Percentiles rank a stretch among this genome's conserved stretches.
Conservation (phyloP, 2,888 invertebrate species). For the Parnassius glacialis region DNA sequence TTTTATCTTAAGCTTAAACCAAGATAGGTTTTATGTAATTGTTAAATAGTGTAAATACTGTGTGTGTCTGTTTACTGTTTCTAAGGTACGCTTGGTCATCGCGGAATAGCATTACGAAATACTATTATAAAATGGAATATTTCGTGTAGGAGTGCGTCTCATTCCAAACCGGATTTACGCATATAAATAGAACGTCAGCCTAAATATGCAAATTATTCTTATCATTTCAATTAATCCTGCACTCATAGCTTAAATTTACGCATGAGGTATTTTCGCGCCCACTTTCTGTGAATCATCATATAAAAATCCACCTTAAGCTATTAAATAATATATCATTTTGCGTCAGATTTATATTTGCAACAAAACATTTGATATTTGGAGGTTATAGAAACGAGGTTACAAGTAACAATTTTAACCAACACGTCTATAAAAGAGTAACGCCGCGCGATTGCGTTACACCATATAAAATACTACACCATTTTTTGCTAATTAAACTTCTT, state of each 20-base stretch:
- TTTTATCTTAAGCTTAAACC: no score
- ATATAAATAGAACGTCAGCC: constrained; percentile 10
- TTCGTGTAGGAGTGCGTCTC: constrained; percentile 12
- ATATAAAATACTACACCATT: constrained; percentile 19
- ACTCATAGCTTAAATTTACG: constrained; percentile 8
- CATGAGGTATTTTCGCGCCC: constrained; percentile 3
- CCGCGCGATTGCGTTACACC: constrained; percentile 17
- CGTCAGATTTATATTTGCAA: constrained; percentile 21
- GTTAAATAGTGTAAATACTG: no score
- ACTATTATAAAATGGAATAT: constrained; percentile 1
- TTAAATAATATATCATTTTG: constrained; percentile 21
- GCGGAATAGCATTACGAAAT: neutral
- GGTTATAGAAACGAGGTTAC: constrained; percentile 27
- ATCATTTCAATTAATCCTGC: constrained; percentile 14
- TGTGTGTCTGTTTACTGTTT: no score
- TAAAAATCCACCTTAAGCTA: constrained; percentile 10
- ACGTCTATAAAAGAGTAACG: constrained; percentile 25
- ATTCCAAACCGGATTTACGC: constrained; percentile 9
- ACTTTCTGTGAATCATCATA: constrained; percentile 9
- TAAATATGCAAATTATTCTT: constrained; percentile 22
- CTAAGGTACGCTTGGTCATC: neutral
- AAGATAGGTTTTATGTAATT: no score
- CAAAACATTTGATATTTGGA: constrained; percentile 22
- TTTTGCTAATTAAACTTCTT: constrained; percentile 9
- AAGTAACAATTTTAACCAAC: constrained; percentile 21